A percentile compares a stretch with the other conserved stretches of the same genome.
phyloP scores from a whole-genome alignment of 2,888 invertebrate species.

The Apodemia zela region DNA sequence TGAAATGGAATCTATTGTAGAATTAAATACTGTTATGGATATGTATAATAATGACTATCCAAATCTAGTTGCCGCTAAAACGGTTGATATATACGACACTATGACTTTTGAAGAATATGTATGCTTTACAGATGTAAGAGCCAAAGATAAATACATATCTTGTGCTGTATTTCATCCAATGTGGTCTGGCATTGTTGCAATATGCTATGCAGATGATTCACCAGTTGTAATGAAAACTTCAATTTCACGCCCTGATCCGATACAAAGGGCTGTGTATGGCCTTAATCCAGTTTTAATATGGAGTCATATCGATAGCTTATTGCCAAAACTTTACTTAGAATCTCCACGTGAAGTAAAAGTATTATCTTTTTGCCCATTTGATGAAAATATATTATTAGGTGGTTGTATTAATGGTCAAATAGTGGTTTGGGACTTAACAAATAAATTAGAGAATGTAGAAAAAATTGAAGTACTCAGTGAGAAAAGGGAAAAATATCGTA shows the following conservation, averaged over 20 bases:
- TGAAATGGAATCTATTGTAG: constrained; percentile 59
- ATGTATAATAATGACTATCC: constrained; percentile 83
- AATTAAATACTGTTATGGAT: constrained; percentile 77
- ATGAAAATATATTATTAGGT: constrained; percentile 85
- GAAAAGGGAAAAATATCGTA: constrained; percentile 82
- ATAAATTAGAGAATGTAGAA: constrained; percentile 82
- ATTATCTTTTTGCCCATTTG: constrained; percentile 84
- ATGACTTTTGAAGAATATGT: constrained; percentile 76
- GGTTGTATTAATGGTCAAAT: constrained; percentile 87
- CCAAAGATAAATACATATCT: constrained; percentile 84
- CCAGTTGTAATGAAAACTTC: constrained; percentile 66
- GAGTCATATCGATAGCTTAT: constrained; percentile 86
- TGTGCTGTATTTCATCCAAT: constrained; percentile 85
- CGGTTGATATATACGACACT: constrained; percentile 50
- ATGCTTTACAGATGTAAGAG: constrained; percentile 84
- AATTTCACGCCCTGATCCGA: constrained; percentile 62
- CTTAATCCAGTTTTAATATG: constrained; percentile 86
- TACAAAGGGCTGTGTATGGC: constrained; percentile 80
- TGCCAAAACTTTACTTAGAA: constrained; percentile 85
- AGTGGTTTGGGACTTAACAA: constrained; percentile 84
- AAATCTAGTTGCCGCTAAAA: constrained; percentile 60
- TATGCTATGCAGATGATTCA: constrained; percentile 83
- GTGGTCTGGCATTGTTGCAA: constrained; percentile 84
- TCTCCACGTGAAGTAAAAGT: constrained; percentile 83
- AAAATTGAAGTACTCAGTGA: constrained; percentile 81